Base-by-base conservation (phyloP, 2,888 invertebrate genomes). In the Beris chalybata region DNA sequence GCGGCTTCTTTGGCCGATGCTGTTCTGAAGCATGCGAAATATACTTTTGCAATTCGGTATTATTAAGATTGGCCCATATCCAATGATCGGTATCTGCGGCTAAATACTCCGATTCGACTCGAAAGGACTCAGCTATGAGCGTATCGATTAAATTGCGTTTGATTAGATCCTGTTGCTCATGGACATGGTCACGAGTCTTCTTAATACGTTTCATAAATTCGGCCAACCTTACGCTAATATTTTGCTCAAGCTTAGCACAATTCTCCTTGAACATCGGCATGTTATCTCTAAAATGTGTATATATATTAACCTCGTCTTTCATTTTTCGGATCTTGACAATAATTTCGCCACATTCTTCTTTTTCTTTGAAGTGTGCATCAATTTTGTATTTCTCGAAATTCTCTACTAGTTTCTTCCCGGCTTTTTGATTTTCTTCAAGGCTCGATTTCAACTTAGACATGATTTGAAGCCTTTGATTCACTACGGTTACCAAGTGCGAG, bases 321-420 rank as follows among this genome's bases (percentile, higher is more conserved):
- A 56, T 22, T 43, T 15, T 4, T 6, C 56, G 38, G 15, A 43
- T 56, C 43, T 56, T 43, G 15, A 56, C 43, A 2, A 56, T 56
- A 4, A 56, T 56, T 4, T 56, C 56, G 43, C 43, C 56, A 43
- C 56, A 56, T 13, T 56, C 56, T 3, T 13, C 11, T 15, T 13
- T 13, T 38, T 43, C 32, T 43, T 56, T 56, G n/a, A 43, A 4
- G 4, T 15, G 43, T 6, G 43, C 9, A 4, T 38, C 13, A 38
- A 11, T 22, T 15, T 56, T 56, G 56, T 38, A 56, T 43, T 13
- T 43, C 1, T 43, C 11, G 13, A 56, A 56, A 15, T 56, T 15
- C 11, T 56, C 1, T 7, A 13, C 11, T 9, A 43, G 13, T 43
- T 43, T 15, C 38, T 38, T 43, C 6, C 13, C 2, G 7, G 5